Evolutionary conservation across 1,140 invertebrate genomes (phyloP), one percentile per base, ranked within the genome.

Genomic region (Drosophila saltans): DNA sequence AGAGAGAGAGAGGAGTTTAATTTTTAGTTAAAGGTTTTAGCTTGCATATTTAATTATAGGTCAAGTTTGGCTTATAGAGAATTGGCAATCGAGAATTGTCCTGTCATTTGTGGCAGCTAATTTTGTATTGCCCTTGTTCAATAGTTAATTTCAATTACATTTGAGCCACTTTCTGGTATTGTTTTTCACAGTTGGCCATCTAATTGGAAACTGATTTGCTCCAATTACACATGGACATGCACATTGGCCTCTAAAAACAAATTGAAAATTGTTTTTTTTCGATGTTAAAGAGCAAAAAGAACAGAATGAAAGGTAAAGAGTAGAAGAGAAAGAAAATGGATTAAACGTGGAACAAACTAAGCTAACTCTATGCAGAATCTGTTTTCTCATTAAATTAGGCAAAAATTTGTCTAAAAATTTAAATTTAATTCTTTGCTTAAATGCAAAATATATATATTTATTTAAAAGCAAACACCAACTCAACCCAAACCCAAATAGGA

Each of bases 251-350:
- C 45, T 26, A 52, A 52, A 52, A 52, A 52, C 21, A 52, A 24
- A 52, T 24, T 52, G 45, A 52, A 52, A 52, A 52, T 52, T 52
- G 45, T 48, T 62, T 70, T 70, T 45, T 63, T 63, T 52, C 45
- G 45, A 26, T 26, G 45, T 7, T 52, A 4, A 52, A 52, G 8
- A 52, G 21, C 45, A 26, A 48, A 8, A 21, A 7, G 21, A 52
- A 24, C 11, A n/a, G 3, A 45, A 16, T 21, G 6, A 24, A 24
- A 16, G 43, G 33, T 7, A 45, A 4, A 21, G 16, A 21, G 43
- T 1, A 16, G 5, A 16, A 24, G 0, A 48, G 16, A 52, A 24
- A 3, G 21, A 52, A 8, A 48, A 24, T 48, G 43, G 43, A 16
- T 48, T 48, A 24, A 21, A 8, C 21, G 8, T 8, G 11, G 0